Evolutionary conservation across 2,797 vertebrate genomes (phyloP).

Genomic region (Botia kubotai): DNA sequence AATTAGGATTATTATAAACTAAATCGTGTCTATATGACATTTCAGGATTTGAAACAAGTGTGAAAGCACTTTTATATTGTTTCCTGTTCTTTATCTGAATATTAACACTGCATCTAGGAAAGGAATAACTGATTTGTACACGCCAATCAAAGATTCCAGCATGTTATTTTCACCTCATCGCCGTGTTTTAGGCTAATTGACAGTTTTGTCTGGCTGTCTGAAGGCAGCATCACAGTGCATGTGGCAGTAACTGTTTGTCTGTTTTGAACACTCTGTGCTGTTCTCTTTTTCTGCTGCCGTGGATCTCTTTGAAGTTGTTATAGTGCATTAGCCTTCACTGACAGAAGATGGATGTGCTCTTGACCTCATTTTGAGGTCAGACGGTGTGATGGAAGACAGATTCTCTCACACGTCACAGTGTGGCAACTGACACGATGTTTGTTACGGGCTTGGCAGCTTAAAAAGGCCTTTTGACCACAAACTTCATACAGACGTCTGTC

Average conservation of each 20-base stretch:
- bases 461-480: background rate
- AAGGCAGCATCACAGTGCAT: too few species aligned
- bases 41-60: background rate
- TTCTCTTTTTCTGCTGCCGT: background rate
- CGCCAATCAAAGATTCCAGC: too few species aligned
- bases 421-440: constrained; percentile 1
- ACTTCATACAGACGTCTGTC: background rate
- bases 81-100: background rate
- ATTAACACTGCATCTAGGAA: background rate
- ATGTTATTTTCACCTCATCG: too few species aligned
- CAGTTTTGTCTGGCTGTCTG: too few species aligned
- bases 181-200: too few species aligned
- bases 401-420: constrained; percentile 19
- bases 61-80: background rate
- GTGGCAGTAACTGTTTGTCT: too few species aligned
- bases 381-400: constrained; percentile 19
- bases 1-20: background rate
- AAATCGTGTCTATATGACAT: background rate
- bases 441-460: constrained; percentile 4
- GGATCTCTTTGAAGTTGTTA: constrained; percentile 35
- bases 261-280: too few species aligned
- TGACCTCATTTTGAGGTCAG: constrained; percentile 35
- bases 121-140: background rate
- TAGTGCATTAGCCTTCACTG: constrained; percentile 40
- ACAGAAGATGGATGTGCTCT: constrained; percentile 38